Evolutionary conservation across 2,113 vertebrate species (phyloP), one percentile per base, ranked within the genome.

Genomic region (Alaudala cheleensis): DNA sequence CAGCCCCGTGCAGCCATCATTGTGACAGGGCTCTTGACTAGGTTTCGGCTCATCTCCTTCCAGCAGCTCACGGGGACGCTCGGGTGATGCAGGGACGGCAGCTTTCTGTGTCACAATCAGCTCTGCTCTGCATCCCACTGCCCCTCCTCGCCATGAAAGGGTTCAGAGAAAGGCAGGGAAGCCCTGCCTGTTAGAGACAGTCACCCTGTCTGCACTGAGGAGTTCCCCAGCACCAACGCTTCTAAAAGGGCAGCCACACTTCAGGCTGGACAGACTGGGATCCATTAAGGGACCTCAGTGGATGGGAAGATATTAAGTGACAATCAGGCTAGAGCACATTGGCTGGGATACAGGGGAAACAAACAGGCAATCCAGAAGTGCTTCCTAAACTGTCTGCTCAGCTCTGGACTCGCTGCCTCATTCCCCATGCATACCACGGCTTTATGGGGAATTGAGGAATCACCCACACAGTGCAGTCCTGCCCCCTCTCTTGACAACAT

Each of bases 21-120:
- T 94, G 93, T 95, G 90, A 96, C 94, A 96, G 88, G 90, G 76
- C 93, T 94, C 88, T 62, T 78, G 67, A 86, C 92, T 84, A 70
- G 80, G 94, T 90, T 94, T 96, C 57, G 34, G 90, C 69, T 93
- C 93, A 96, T 92, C 95, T 94, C 85, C 93, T 94, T 74, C 60
- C 90, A 86, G 92, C 79, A 73, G 80, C 90, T 93, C 90, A 64
- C 6, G 7, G 90, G 93, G 93, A 95, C 20, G 85, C 77, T 83
- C 3, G 45, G 82, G 80, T 94, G 86, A 92, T 3, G n/a, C 0
- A 3, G 80, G 49, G 88, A 88, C 10, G 4, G 85, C 85, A 88
- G 92, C 76, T 56, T 54, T 81, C 64, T 19, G 72, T 86, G 76
- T 84, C 81, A 88, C 90, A 31, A 83, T 49, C 72, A 78, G 82